Evolutionary conservation across 2,797 vertebrate genomes (phyloP), one percentile per base, ranked within the genome.

Genomic region (Muscicapa striata): DNA sequence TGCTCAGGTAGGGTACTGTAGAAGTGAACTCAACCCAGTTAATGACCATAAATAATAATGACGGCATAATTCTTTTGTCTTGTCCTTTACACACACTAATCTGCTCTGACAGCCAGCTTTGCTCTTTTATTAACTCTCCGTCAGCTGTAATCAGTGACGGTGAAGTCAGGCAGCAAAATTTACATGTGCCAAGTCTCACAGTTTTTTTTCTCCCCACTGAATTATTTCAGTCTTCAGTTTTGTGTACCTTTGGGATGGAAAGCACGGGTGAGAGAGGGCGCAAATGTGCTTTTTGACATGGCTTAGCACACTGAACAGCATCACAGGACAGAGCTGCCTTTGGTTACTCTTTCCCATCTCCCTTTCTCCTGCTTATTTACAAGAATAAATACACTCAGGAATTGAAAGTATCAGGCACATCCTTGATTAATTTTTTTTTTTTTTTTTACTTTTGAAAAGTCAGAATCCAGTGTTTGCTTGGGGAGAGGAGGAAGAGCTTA

Each of bases 41-140:
- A 98, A 98, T 98, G 98, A 98, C 98, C 98, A 98, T 98, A 98
- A 98, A 98, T 98, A 99, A 99, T 98, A 98, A 97, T 79, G 97
- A 97, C 36, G 97, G 98, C 97, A 98, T 98, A 98, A 97, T 98
- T 98, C 97, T 98, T 98, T 98, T 98, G 98, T 99, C 98, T 98
- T 98, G 98, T 98, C 98, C 98, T 98, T 97, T 98, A 97, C 97
- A 95, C 97, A 97, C 97, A 97, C 98, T 99, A 99, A 99, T 99
- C 98, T 96, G 97, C 97, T 97, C 98, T 99, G 99, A 99, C 99
- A 99, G 98, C 98, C 97, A 98, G 98, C 98, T 99, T 98, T 99
- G 98, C 98, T 99, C 98, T 99, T 99, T 99, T 99, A 98, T 99
- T 98, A 98, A 98, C 98, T 98, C 97, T 98, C 98, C 84, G 98